Evolutionary conservation across 92 coral and sea anemone genomes (phyloP).

Genomic region (Phenganax marumi): DNA sequence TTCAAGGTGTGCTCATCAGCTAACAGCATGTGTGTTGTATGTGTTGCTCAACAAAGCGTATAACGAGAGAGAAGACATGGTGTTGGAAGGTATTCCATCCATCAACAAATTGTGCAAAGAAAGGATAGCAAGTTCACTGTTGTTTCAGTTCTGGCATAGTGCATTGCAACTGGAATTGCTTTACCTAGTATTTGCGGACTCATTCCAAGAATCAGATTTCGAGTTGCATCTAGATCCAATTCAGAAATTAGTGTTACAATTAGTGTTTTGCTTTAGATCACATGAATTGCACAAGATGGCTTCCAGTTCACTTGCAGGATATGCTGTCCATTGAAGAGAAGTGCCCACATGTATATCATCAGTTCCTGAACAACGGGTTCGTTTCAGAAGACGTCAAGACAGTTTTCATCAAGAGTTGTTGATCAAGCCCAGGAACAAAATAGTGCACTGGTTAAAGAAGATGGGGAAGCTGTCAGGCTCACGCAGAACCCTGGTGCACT

Average conservation of each 20-base stretch:
- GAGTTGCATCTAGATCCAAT: constrained; percentile 33
- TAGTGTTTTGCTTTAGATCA: constrained; percentile 59
- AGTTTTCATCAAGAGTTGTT: constrained; percentile 42
- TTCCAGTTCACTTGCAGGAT: constrained; percentile 47
- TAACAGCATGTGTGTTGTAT: constrained; percentile 60
- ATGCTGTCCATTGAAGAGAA: constrained; percentile 42
- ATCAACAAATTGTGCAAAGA: constrained; percentile 35
- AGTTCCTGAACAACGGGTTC: constrained; percentile 41
- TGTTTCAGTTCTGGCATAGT: constrained; percentile 56
- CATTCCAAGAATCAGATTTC: constrained; percentile 18
- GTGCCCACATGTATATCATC: constrained; percentile 10
- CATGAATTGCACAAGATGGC: constrained; percentile 39
- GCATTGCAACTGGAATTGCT: constrained; percentile 49
- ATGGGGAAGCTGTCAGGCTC: constrained; percentile 32
- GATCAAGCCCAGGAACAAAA: constrained; percentile 50
- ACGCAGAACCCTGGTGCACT: constrained; percentile 51
- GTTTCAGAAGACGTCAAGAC: constrained; percentile 34
- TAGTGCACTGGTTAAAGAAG: constrained; percentile 47
- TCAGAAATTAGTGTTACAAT: constrained; percentile 27
- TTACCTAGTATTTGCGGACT: constrained; percentile 34
- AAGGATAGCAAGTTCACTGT: constrained; percentile 39
- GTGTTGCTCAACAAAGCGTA: constrained; percentile 53
- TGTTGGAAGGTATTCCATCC: constrained; percentile 11
- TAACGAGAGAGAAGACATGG: constrained; percentile 44
- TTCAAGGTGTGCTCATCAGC: constrained; percentile 65